Conservation (phyloP, 2,113 vertebrate genomes). For the Pogona vitticeps region DNA sequence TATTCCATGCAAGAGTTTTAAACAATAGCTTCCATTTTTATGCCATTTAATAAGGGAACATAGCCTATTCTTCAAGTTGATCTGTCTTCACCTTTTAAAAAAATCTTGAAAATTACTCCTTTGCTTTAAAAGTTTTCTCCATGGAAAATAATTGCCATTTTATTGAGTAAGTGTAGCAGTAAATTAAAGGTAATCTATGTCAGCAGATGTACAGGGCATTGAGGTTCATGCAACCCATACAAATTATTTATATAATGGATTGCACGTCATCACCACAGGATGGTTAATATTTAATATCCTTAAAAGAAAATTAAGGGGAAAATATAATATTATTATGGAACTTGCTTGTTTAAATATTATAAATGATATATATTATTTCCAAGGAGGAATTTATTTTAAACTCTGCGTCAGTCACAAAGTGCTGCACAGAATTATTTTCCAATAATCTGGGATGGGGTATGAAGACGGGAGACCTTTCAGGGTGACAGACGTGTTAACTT, state of each 20-base stretch:
- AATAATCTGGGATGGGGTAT: no score
- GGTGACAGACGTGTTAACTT: no score
- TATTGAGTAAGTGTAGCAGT: background rate
- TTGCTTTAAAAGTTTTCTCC: background rate
- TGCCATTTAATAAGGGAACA: conserved; percentile 2
- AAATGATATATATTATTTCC: background rate
- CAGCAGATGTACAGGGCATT: background rate
- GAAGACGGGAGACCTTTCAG: background rate
- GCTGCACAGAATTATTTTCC: background rate
- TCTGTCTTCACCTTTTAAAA: conserved; percentile 12
- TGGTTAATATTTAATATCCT: conserved; percentile 22
- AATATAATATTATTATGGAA: conserved; percentile 7
- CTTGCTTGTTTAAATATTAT: conserved; percentile 18
- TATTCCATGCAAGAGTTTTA: background rate
- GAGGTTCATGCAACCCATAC: background rate
- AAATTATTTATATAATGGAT: conserved; percentile 24
- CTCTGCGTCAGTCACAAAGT: background rate
- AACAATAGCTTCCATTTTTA: background rate
- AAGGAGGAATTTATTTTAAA: background rate
- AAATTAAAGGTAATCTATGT: conserved; percentile 9
- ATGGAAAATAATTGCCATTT: conserved; percentile 7
- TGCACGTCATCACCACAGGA: background rate
- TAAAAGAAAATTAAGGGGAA: conserved; percentile 34
- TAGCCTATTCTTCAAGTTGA: conserved; percentile 26
- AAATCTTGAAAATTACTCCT: background rate